Evolutionary conservation across 1,140 invertebrate genomes (phyloP), one percentile per base, ranked within the genome.

Genomic region (Heliconius hermathena): DNA sequence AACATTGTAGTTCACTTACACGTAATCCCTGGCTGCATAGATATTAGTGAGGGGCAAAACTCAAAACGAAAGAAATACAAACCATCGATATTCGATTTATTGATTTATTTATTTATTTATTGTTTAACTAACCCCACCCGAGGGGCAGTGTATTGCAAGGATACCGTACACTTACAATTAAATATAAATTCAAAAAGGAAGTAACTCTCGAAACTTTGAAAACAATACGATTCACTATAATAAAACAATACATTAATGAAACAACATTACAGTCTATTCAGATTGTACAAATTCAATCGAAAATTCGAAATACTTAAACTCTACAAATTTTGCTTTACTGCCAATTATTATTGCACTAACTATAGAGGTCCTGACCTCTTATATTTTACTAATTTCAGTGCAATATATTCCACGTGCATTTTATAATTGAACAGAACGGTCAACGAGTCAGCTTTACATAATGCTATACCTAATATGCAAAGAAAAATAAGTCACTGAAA

Each of bases 121-220:
- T 90, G 87, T 90, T 92, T 90, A 92, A 93, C 90, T 92, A 92
- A 85, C 87, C 89, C 90, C 89, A 79, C 81, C 77, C 80, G 81
- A 83, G 87, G 88, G 86, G 84, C 81, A 88, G 90, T 87, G 88
- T 90, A 89, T 90, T 89, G 90, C 91, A 85, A 88, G 90, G 85
- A 83, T 85, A 88, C 85, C 86, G 82, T 88, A 93, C 88, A 92
- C 89, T 90, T 88, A 89, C 85, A 88, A 85, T 84, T 85, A 90
- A 86, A 93, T 93, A 90, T 89, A 94, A 93, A 93, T 92, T 88
- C 89, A 91, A 90, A 91, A 93, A 91, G 87, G 89, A 91, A 91
- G 86, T 89, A 93, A 93, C 91, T 91, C 89, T 91, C 87, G 84
- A 89, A 91, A 83, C 80, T 85, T 88, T 86, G 82, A 84, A 94